phyloP scores from a whole-genome alignment of 2,888 invertebrate genomes.

The Trissolcus japonicus region DNA sequence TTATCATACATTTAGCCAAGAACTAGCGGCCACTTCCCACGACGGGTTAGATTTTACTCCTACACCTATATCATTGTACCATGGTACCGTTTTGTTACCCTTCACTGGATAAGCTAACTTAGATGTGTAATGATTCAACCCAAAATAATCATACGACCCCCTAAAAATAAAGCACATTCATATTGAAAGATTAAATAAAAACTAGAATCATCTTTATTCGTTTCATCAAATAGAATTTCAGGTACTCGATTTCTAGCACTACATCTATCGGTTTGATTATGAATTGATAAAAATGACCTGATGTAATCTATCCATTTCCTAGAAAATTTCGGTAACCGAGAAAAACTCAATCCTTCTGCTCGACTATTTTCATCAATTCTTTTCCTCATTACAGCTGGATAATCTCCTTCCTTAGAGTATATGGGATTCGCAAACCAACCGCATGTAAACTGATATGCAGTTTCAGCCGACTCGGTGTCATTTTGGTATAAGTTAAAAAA shows the following conservation, averaged over 20 bases:
- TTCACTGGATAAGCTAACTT: conserved; percentile 53
- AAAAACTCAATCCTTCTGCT: conserved; percentile 72
- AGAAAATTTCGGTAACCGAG: conserved; percentile 76
- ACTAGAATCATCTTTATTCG: no score
- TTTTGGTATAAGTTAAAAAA: conserved; percentile 37
- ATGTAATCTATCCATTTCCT: conserved; percentile 78
- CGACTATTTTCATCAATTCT: conserved; percentile 75
- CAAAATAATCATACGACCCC: conserved; percentile 67
- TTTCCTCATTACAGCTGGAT: conserved; percentile 76
- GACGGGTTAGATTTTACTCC: conserved; percentile 78
- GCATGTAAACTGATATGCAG: conserved; percentile 72
- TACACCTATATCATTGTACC: conserved; percentile 74
- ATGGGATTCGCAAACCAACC: conserved; percentile 77
- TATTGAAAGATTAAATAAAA: no score
- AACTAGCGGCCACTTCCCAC: conserved; percentile 80
- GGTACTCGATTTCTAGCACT: no score
- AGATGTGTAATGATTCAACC: conserved; percentile 68
- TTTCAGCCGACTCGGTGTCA: conserved; percentile 49
- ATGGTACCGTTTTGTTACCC: conserved; percentile 22
- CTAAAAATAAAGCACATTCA: conserved; percentile 31
- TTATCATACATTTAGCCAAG: conserved; percentile 77
- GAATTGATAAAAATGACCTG: conserved; percentile 24
- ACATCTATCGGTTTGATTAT: no score
- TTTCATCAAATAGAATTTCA: no score
- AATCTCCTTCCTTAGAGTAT: conserved; percentile 76